Percentiles rank a stretch among this genome's conserved stretches.
Conservation (phyloP, 2,888 invertebrate genomes). For the Caenorhabditis imperialis region DNA sequence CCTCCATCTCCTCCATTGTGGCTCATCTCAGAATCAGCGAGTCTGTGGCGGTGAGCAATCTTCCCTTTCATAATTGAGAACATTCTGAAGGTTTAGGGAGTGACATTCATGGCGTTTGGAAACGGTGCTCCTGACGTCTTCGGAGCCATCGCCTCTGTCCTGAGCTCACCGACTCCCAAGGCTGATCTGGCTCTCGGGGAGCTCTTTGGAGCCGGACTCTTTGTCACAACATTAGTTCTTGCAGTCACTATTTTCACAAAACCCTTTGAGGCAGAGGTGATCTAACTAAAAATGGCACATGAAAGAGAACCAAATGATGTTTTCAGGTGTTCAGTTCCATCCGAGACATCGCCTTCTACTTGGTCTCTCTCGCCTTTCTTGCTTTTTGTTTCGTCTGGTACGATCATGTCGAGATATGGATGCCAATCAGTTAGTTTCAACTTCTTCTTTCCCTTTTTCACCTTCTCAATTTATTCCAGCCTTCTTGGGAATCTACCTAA, state of each 20-base stretch:
- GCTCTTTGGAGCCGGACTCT: constrained; percentile 82
- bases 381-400: constrained; percentile 80
- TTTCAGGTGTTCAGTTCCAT: constrained; percentile 78
- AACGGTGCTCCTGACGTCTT: constrained; percentile 85
- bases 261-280: constrained; percentile 80
- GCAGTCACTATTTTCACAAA: constrained; percentile 81
- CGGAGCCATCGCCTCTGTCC: constrained; percentile 82
- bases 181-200: constrained; percentile 79
- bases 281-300: too few relatives aligned
- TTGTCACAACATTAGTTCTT: constrained; percentile 82
- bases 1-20: constrained; percentile 80
- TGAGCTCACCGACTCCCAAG: constrained; percentile 76
- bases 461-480: constrained; percentile 69
- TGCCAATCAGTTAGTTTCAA: constrained; percentile 78
- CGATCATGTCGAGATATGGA: constrained; percentile 80
- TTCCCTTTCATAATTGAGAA: too few relatives aligned
- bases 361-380: constrained; percentile 80
- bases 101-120: constrained; percentile 85
- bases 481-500: constrained; percentile 80
- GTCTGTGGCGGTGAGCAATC: constrained; percentile 80
- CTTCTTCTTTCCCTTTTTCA: not conserved
- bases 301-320: too few relatives aligned
- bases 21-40: constrained; percentile 79
- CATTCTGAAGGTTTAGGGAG: constrained; percentile 80
- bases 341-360: constrained; percentile 81